Conservation (phyloP, 2,113 vertebrate genomes). For the Forbesichthys papilliferus region DNA sequence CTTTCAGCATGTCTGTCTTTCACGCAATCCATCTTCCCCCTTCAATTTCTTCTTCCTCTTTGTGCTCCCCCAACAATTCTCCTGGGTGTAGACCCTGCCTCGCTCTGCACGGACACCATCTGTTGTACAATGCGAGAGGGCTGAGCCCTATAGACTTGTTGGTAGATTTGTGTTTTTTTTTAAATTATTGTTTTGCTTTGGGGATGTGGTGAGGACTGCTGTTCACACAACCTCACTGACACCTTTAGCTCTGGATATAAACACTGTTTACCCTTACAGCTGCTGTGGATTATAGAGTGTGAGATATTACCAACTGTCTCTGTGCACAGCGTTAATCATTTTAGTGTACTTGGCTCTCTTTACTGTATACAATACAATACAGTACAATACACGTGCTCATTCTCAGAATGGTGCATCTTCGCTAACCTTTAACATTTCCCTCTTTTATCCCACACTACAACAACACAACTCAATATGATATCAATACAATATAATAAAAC, state of each 20-base stretch:
- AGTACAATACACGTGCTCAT: not conserved
- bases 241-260: too few relatives aligned
- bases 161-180: constrained; percentile 3
- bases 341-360: not conserved
- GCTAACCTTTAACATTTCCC: not conserved
- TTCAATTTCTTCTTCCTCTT: constrained; percentile 3
- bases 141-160: constrained; percentile 45
- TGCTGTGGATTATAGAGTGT: too few relatives aligned
- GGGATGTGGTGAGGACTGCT: not conserved
- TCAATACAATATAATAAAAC: too few relatives aligned
- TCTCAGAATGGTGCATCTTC: not conserved
- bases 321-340: not conserved
- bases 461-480: too few relatives aligned
- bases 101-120: constrained; percentile 65
- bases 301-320: too few relatives aligned
- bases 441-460: not conserved
- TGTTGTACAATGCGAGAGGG: constrained; percentile 54
- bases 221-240: too few relatives aligned
- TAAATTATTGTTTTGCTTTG: not conserved
- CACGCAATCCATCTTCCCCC: constrained; percentile 4
- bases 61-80: constrained; percentile 27
- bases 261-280: too few relatives aligned
- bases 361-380: not conserved
- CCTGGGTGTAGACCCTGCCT: constrained; percentile 46
- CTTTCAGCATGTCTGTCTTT: not conserved